These are phyloP conservation scores for Arremon aurantiirostris DNA, from an alignment of 2,797 vertebrate genomes.

Conservation along the genomic window DNA sequence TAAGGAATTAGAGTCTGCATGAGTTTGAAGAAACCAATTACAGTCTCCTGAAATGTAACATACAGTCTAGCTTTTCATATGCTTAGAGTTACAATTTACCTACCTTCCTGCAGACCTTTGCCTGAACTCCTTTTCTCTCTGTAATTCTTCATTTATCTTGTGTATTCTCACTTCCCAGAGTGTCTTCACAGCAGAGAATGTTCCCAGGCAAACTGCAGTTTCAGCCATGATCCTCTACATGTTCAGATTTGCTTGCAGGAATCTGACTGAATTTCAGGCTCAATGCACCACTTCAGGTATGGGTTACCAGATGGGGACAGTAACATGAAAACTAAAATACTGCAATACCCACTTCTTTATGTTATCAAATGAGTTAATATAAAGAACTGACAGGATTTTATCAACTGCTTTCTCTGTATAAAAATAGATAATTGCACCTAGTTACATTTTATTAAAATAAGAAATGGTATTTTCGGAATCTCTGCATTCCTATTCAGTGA, in stretches of 20 bases:
- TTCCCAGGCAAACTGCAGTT: conserved; percentile 72
- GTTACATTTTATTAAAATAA: not conserved
- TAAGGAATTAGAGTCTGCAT: not conserved
- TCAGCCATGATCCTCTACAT: conserved; percentile 77
- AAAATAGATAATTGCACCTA: not conserved
- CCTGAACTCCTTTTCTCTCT: conserved; percentile 74
- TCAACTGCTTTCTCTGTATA: not conserved
- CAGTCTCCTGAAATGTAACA: not conserved
- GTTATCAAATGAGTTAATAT: not conserved
- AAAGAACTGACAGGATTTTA: not conserved
- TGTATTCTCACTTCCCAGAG: conserved; percentile 91
- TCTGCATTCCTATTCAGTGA: not conserved
- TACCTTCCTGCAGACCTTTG: conserved; percentile 68
- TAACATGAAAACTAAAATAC: not conserved
- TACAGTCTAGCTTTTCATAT: not conserved
- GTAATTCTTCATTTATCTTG: conserved; percentile 79
- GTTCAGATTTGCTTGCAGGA: not conserved
- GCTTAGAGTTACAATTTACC: not conserved
- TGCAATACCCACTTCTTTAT: not conserved
- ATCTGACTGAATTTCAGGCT: not conserved
- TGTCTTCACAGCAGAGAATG: conserved; percentile 84
- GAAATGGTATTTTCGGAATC: not conserved
- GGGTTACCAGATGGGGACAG: not conserved
- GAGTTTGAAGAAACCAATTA: not conserved
- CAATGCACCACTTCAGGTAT: not conserved